Conservation (phyloP, 2,888 invertebrate species). For the Meteorus colon region DNA sequence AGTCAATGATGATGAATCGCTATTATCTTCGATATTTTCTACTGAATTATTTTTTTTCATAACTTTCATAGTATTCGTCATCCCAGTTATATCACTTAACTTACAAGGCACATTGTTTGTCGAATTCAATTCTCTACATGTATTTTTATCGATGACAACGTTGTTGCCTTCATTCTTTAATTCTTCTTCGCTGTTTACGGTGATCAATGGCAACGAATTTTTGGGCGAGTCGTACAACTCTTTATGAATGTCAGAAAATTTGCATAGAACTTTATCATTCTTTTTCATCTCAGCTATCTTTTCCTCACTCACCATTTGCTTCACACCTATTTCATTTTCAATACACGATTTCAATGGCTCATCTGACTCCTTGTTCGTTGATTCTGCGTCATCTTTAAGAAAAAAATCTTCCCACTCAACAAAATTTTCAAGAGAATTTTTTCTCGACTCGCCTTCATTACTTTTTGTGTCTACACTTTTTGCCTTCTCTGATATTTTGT, state of each 20-base stretch:
- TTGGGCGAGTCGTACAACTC: background rate
- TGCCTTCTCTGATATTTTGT: slow-evolving; percentile 53
- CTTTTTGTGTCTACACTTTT: slow-evolving; percentile 27
- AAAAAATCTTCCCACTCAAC: slow-evolving; percentile 46
- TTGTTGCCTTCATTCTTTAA: background rate
- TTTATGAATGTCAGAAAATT: slow-evolving; percentile 12
- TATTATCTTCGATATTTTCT: background rate
- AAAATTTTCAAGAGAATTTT: slow-evolving; percentile 47
- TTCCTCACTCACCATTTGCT: background rate
- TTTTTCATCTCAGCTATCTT: background rate
- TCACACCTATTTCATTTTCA: slow-evolving; percentile 10
- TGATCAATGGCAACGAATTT: background rate
- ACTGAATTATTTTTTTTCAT: slow-evolving; percentile 12
- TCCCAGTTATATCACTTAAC: background rate
- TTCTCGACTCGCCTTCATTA: slow-evolving; percentile 24
- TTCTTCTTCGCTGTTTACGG: background rate
- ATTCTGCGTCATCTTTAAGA: slow-evolving; percentile 7
- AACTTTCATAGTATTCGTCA: slow-evolving; percentile 12
- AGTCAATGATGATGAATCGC: background rate
- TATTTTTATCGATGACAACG: slow-evolving; percentile 3
- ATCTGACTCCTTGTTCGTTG: slow-evolving; percentile 2
- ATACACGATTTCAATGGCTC: slow-evolving; percentile 15
- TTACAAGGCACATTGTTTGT: slow-evolving; percentile 8
- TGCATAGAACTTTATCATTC: background rate
- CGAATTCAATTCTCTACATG: background rate